These are phyloP conservation scores for Melanocharis versteri DNA, from an alignment of 2,113 vertebrate species.

Conservation along the genomic window DNA sequence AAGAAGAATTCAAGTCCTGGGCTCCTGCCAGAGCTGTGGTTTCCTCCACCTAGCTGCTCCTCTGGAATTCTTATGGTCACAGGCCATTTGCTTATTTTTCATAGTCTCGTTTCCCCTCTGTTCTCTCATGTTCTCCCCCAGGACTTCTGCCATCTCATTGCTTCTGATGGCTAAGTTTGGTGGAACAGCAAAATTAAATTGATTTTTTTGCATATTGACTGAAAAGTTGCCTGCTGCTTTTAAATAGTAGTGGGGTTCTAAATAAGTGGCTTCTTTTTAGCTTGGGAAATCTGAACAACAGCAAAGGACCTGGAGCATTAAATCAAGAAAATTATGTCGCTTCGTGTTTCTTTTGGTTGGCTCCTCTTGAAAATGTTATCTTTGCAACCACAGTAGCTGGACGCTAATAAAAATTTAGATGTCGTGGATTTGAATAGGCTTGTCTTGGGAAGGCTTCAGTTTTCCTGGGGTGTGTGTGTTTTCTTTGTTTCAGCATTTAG, in stretches of 20 bases:
- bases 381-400: not conserved
- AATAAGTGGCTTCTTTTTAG: not conserved
- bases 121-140: not conserved
- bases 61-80: not conserved
- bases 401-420: not conserved
- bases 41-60: not conserved
- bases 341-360: not conserved
- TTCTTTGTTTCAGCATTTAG: not conserved
- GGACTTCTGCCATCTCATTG: not conserved
- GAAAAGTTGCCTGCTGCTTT: not conserved
- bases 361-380: not conserved
- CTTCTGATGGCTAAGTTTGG: not conserved
- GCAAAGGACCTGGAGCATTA: not conserved
- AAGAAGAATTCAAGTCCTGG: not conserved
- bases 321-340: not conserved
- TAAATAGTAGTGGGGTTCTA: not conserved
- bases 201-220: not conserved
- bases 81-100: not conserved
- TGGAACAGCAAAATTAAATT: not conserved
- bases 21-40: not conserved
- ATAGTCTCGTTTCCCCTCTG: fast-evolving
- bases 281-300: not conserved
- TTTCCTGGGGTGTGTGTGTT: not conserved
- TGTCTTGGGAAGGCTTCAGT: not conserved
- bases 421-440: not conserved